phyloP scores from a whole-genome alignment of 2,888 invertebrate species.

The Agriopis marginaria region DNA sequence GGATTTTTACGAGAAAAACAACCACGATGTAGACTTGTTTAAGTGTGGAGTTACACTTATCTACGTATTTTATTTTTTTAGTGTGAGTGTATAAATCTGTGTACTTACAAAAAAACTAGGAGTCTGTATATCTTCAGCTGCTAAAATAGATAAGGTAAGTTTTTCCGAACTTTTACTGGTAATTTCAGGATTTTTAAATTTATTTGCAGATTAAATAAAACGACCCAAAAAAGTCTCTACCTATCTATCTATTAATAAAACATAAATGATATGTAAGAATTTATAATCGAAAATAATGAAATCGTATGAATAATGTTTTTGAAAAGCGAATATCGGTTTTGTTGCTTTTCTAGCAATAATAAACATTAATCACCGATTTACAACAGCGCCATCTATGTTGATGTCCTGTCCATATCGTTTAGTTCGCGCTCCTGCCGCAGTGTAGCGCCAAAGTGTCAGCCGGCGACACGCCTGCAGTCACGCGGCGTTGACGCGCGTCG shows the following conservation, averaged over 20 bases:
- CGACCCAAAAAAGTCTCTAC: neutral
- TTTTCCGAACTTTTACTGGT: neutral
- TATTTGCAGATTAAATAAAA: neutral
- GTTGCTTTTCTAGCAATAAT: slow-evolving; percentile 9
- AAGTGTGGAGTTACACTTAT: slow-evolving; percentile 25
- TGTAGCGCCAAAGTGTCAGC: slow-evolving; percentile 78
- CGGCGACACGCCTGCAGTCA: slow-evolving; percentile 83
- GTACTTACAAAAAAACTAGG: slow-evolving; percentile 14
- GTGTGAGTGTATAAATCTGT: slow-evolving; percentile 49
- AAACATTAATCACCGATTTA: slow-evolving; percentile 31
- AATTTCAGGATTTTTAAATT: neutral
- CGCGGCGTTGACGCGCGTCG: slow-evolving; percentile 85
- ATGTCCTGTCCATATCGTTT: slow-evolving; percentile 36
- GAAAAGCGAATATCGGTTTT: neutral
- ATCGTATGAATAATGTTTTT: neutral
- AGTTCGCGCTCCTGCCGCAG: slow-evolving; percentile 59
- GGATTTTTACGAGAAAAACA: slow-evolving; percentile 53
- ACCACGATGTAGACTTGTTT: slow-evolving; percentile 33
- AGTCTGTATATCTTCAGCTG: slow-evolving; percentile 22
- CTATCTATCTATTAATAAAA: neutral
- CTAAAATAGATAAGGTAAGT: slow-evolving; percentile 39
- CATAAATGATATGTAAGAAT: neutral
- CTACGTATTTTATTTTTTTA: slow-evolving; percentile 28
- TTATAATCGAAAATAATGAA: neutral
- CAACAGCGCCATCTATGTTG: slow-evolving; percentile 70